Conservation (phyloP, 2,888 invertebrate genomes). For the Eurytoma adleriae region DNA sequence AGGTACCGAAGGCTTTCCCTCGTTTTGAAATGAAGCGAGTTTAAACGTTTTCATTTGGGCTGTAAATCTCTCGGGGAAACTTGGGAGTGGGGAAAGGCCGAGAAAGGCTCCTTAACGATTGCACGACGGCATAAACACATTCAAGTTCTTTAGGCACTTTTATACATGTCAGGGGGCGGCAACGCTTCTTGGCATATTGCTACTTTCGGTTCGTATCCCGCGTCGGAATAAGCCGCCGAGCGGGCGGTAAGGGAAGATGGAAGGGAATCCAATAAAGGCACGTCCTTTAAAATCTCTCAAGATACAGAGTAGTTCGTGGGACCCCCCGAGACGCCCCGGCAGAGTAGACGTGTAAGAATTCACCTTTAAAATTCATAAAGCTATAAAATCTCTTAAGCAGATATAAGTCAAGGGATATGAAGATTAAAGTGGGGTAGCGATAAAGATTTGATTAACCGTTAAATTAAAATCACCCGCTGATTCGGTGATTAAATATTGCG, state of each 20-base stretch:
- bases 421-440: neutral
- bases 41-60: slow-evolving; percentile 49
- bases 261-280: slow-evolving; percentile 46
- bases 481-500: neutral
- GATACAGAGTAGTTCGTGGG: slow-evolving; percentile 26
- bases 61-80: slow-evolving; percentile 28
- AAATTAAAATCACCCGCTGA: slow-evolving; percentile 3
- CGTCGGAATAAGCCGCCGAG: neutral
- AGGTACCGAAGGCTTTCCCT: slow-evolving; percentile 8
- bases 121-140: slow-evolving; percentile 44
- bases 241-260: neutral
- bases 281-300: slow-evolving; percentile 40
- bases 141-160: slow-evolving; percentile 43
- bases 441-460: neutral
- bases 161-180: slow-evolving; percentile 12
- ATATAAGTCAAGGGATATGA: neutral
- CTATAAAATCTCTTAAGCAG: neutral
- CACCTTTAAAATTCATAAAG: slow-evolving; percentile 37
- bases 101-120: slow-evolving; percentile 36
- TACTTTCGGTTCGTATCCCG: neutral
- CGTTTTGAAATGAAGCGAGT: slow-evolving; percentile 48
- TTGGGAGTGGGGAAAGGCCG: neutral
- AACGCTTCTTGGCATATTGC: slow-evolving; percentile 41
- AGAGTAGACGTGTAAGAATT: slow-evolving; percentile 31
- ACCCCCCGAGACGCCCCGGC: neutral